Conservation (phyloP, 2,888 invertebrate genomes). For the Clistopyga incitator region DNA sequence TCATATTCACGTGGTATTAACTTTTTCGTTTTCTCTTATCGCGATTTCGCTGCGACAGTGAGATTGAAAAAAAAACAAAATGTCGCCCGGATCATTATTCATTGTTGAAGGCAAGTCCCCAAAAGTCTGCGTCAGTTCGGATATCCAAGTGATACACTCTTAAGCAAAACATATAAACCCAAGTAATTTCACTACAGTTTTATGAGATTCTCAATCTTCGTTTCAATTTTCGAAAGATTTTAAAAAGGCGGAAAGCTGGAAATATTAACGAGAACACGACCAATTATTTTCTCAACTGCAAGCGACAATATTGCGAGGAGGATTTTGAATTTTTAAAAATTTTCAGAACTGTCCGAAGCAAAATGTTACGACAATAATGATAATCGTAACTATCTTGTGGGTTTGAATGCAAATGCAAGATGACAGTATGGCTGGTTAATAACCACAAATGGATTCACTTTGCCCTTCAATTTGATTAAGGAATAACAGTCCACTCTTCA, state of each 20-base stretch:
- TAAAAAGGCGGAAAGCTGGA: neutral
- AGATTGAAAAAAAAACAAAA: constrained; percentile 24
- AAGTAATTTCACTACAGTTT: neutral
- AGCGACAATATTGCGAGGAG: neutral
- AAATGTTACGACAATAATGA: neutral
- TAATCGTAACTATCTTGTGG: neutral
- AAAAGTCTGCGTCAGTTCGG: neutral
- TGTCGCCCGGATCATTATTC: neutral
- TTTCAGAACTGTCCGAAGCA: too few relatives aligned
- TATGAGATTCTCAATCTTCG: neutral
- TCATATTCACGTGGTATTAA: constrained; percentile 17
- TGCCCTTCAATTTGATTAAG: constrained; percentile 17
- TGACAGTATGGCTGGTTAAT: neutral
- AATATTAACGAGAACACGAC: neutral
- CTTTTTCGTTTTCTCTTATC: constrained; percentile 36
- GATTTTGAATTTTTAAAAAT: neutral
- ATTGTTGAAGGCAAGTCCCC: neutral
- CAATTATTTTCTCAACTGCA: neutral
- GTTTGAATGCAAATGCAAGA: neutral
- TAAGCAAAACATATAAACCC: neutral
- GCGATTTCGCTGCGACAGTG: constrained; percentile 9
- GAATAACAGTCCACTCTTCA: constrained; percentile 15
- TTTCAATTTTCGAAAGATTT: neutral
- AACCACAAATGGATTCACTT: constrained; percentile 1
- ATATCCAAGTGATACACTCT: neutral